Evolutionary conservation across 2,888 invertebrate species (phyloP).

Genomic region (Saturnia japonica): DNA sequence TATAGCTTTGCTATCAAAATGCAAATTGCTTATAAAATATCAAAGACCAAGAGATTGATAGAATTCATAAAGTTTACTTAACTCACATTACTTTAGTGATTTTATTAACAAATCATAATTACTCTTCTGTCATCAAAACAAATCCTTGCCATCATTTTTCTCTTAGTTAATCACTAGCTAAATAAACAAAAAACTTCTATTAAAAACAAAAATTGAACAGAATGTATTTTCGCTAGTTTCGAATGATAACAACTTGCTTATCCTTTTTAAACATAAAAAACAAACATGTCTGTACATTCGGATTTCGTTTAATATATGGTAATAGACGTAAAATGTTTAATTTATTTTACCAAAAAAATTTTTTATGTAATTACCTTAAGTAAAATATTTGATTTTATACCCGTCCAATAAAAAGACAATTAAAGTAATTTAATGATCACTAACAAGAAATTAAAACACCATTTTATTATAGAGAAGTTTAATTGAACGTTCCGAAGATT

Average conservation of each 20-base stretch:
- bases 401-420: conserved; percentile 63
- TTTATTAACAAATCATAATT: background rate
- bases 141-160: background rate
- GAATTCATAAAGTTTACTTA: background rate
- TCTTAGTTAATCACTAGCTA: background rate
- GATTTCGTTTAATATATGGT: background rate
- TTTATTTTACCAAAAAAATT: conserved; percentile 29
- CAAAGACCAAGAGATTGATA: conserved; percentile 1
- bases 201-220: background rate
- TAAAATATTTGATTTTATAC: conserved; percentile 21
- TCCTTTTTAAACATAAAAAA: background rate
- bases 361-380: conserved; percentile 27
- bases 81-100: background rate
- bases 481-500: conserved; percentile 57
- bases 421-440: conserved; percentile 62
- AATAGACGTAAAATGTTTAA: background rate
- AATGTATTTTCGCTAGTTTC: background rate
- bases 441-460: conserved; percentile 66
- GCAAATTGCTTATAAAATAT: background rate
- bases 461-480: conserved; percentile 70
- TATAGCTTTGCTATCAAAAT: background rate
- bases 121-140: background rate
- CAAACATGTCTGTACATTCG: background rate
- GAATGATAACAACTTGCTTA: background rate
- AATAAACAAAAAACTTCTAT: background rate